phyloP scores from a whole-genome alignment of 1,140 invertebrate genomes.

The Panagrolaimus sp. region DNA sequence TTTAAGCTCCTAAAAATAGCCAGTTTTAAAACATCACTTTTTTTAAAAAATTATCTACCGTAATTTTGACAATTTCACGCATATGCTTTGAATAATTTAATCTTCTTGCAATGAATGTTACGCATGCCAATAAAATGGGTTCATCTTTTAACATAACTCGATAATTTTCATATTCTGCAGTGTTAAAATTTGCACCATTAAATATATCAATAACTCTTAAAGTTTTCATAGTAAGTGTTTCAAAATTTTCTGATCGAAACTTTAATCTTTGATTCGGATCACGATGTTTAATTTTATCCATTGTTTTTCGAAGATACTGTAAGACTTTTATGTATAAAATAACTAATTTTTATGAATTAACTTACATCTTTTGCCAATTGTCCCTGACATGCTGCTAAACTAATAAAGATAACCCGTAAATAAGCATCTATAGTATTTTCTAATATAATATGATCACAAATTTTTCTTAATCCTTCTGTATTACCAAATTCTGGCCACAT shows the following conservation, averaged over 20 bases:
- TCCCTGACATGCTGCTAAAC: not conserved
- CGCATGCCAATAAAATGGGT: not conserved
- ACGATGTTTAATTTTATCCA: not conserved
- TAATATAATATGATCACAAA: not conserved
- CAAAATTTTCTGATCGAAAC: not conserved
- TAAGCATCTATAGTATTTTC: not conserved
- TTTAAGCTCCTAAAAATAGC: not conserved
- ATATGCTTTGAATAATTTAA: not conserved
- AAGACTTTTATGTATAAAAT: not conserved
- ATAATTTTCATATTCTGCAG: not conserved
- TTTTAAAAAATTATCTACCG: not conserved
- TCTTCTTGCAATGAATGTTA: not conserved
- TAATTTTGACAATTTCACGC: not conserved
- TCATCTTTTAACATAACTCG: not conserved
- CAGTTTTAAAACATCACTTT: not conserved
- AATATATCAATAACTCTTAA: not conserved
- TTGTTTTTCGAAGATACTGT: not conserved
- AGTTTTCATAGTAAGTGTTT: not conserved
- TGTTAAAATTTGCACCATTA: slow-evolving; percentile 9
- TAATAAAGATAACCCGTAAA: not conserved
- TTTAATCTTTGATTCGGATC: not conserved
- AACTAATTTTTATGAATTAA: not conserved
- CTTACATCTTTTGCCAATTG: not conserved
- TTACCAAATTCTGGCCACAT: slow-evolving; percentile 6
- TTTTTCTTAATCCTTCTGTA: slow-evolving; percentile 1